Evolutionary conservation across 1,140 invertebrate genomes (phyloP).

Genomic region (Hestina assimilis): DNA sequence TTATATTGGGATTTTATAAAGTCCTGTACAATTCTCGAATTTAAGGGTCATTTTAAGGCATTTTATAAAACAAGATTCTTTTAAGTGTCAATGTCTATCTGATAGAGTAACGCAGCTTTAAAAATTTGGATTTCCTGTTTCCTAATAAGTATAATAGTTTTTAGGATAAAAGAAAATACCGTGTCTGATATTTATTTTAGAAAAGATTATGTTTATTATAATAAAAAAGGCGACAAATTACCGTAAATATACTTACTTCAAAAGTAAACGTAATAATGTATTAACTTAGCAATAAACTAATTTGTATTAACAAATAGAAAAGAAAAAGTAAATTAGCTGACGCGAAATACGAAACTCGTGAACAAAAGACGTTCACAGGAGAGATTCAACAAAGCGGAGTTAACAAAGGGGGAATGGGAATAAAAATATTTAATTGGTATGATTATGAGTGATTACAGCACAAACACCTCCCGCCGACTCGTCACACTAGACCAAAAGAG

Average conservation of each 20-base stretch:
- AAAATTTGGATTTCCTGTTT: too few relatives aligned
- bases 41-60: too few relatives aligned
- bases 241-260: too few relatives aligned
- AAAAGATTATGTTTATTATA: too few relatives aligned
- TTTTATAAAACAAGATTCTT: too few relatives aligned
- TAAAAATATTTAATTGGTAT: constrained; percentile 75
- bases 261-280: not conserved
- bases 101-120: too few relatives aligned
- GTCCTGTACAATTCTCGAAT: too few relatives aligned
- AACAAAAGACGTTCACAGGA: constrained; percentile 54
- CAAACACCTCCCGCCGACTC: constrained; percentile 65
- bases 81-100: too few relatives aligned
- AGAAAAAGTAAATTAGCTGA: constrained; percentile 30
- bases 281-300: not conserved
- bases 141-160: too few relatives aligned
- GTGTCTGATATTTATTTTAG: too few relatives aligned
- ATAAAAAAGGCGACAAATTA: not conserved
- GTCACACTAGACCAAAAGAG: constrained; percentile 37
- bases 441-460: constrained; percentile 63
- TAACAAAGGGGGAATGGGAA: constrained; percentile 66
- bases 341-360: constrained; percentile 22
- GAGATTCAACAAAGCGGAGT: constrained; percentile 51
- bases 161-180: too few relatives aligned
- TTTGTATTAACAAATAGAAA: not conserved
- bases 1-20: too few relatives aligned